Evolutionary conservation across 2,113 vertebrate genomes (phyloP).

Genomic region (Hassar affinis): DNA sequence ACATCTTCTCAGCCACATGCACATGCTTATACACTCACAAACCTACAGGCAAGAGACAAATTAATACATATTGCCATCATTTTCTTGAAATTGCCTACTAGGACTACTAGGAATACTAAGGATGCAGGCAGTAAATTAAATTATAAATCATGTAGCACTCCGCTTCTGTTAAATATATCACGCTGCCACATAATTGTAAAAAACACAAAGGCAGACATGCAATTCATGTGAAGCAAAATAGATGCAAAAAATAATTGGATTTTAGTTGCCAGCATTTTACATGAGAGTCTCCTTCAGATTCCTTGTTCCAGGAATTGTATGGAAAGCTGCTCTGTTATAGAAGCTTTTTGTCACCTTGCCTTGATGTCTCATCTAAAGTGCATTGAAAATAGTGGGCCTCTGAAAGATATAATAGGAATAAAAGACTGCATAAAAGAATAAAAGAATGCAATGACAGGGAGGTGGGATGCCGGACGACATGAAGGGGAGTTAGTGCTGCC

Average conservation of each 20-base stretch:
- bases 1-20: neutral
- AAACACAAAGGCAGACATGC: neutral
- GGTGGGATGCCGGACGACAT: too few species aligned
- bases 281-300: neutral
- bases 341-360: neutral
- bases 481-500: neutral
- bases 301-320: neutral
- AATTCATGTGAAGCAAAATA: neutral
- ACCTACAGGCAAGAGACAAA: neutral
- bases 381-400: neutral
- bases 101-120: too few species aligned
- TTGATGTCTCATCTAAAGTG: neutral
- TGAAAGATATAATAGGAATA: neutral
- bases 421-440: neutral
- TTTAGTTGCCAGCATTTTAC: neutral
- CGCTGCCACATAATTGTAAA: neutral
- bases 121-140: too few species aligned
- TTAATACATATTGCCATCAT: neutral
- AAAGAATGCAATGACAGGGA: too few species aligned
- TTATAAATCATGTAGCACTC: too few species aligned
- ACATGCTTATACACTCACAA: neutral
- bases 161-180: neutral
- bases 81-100: conserved; percentile 3
- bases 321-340: too few species aligned
- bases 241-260: neutral